Conservation (phyloP, 2,113 vertebrate species). For the Dissostichus mawsoni region DNA sequence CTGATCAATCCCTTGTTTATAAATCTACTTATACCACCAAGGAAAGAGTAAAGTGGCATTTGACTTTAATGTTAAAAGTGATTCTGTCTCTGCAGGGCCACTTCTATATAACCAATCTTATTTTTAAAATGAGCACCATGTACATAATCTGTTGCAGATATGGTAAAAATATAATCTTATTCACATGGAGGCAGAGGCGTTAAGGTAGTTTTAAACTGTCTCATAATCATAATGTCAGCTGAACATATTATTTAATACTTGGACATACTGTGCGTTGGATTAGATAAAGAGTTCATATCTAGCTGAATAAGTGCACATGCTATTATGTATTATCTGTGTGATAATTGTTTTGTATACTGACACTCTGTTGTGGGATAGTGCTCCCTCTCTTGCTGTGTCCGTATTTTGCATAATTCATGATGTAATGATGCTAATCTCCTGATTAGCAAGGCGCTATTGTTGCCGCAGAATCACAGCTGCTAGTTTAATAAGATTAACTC, state of each 20-base stretch:
- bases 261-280: background rate
- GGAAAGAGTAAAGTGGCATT: background rate
- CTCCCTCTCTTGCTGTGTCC: background rate
- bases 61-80: background rate
- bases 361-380: background rate
- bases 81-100: background rate
- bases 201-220: background rate
- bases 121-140: background rate
- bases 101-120: too few species aligned
- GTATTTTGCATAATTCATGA: conserved; percentile 44
- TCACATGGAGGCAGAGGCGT: background rate
- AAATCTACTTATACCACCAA: background rate
- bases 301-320: background rate
- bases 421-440: conserved; percentile 51
- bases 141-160: too few species aligned
- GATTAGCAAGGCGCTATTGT: conserved; percentile 36
- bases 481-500: conserved; percentile 51
- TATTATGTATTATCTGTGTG: background rate
- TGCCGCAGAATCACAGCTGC: conserved; percentile 39
- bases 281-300: background rate
- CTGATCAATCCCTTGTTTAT: background rate
- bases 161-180: background rate
- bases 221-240: background rate
- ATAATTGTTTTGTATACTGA: background rate
- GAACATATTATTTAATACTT: background rate